Evolutionary conservation across 2,797 vertebrate species (phyloP), one percentile per base, ranked within the genome.

Genomic region (Pterois miles): DNA sequence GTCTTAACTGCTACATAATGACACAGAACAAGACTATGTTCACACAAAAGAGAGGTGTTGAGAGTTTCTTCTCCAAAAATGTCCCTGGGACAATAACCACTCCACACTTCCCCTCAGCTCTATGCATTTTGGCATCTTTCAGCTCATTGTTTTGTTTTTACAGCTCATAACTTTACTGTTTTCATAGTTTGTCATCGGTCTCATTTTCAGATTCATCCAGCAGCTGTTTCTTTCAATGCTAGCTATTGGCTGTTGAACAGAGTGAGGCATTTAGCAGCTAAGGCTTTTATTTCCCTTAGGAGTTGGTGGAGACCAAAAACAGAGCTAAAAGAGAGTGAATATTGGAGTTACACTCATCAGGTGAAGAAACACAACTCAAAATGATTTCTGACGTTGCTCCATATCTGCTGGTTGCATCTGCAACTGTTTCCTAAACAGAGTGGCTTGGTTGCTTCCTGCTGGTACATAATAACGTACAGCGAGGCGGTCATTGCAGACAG

Each of bases 121-220:
- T 29, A 38, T 0, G 48, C 5, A 2, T 50, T 50, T 50, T 50
- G 8, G n/a, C 2, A 50, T 50, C 20, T 22, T 50, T 22, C 0
- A n/a, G 48, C 48, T 40, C 13, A 40, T 40, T 40, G 38, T 40
- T 40, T 22, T 50, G n/a, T 50, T 50, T 50, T 50, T 50, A n/a
- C 48, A n/a, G 20, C 48, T 0, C 20, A 50, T 9, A 40, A 40
- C 13, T 40, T 40, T 40, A 22, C n/a, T 11, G 48, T 25, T 53
- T 53, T 13, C n/a, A n/a, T n/a, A n/a, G n/a, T n/a, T n/a, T 22
- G 20, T 22, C 46, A n/a, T 50, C 50, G 14, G 22, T 22, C 22
- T 53, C 12, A 13, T 23, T 10, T 23, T 53, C 50, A 53, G 22
- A 53, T 53, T 53, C 22, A 53, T 53, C 50, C 23, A 12, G 22